phyloP scores from a whole-genome alignment of 2,888 invertebrate species.

The Drosophila robusta region DNA sequence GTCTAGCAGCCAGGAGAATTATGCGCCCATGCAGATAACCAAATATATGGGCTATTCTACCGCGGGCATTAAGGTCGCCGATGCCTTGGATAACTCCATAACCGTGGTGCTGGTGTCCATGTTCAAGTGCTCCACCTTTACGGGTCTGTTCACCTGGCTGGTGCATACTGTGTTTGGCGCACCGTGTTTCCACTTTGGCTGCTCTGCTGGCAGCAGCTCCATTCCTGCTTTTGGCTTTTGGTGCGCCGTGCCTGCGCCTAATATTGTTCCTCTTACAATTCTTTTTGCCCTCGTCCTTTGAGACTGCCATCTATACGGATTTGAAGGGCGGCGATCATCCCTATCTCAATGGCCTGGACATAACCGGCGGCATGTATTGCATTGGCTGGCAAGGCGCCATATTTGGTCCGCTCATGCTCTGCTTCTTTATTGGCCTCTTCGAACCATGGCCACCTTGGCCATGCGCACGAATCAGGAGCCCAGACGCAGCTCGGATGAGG shows the following conservation, averaged over 20 bases:
- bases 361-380: slow-evolving; percentile 99
- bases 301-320: slow-evolving; percentile 98
- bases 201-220: slow-evolving; percentile 97
- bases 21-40: slow-evolving; percentile 96
- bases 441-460: slow-evolving; percentile 91
- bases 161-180: slow-evolving; percentile 97
- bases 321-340: slow-evolving; percentile 98
- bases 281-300: slow-evolving; percentile 95
- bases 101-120: slow-evolving; percentile 98
- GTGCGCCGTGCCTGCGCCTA: slow-evolving; percentile 96
- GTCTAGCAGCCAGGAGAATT: slow-evolving; percentile 93
- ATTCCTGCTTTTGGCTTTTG: slow-evolving; percentile 97
- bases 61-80: slow-evolving; percentile 91
- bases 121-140: slow-evolving; percentile 98
- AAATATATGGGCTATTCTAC: slow-evolving; percentile 91
- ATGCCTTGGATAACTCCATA: slow-evolving; percentile 93
- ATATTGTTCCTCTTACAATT: slow-evolving; percentile 92
- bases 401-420: slow-evolving; percentile 97
- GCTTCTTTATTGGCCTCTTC: slow-evolving; percentile 96
- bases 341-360: slow-evolving; percentile 97
- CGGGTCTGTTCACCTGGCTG: slow-evolving; percentile 99
- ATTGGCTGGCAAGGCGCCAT: slow-evolving; percentile 98
- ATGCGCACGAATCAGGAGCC: slow-evolving; percentile 85
- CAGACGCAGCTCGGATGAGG: slow-evolving; percentile 83
- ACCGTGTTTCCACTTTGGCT: slow-evolving; percentile 94